Evolutionary conservation across 2,888 invertebrate genomes (phyloP).

Genomic region (Pollenia angustigena): DNA sequence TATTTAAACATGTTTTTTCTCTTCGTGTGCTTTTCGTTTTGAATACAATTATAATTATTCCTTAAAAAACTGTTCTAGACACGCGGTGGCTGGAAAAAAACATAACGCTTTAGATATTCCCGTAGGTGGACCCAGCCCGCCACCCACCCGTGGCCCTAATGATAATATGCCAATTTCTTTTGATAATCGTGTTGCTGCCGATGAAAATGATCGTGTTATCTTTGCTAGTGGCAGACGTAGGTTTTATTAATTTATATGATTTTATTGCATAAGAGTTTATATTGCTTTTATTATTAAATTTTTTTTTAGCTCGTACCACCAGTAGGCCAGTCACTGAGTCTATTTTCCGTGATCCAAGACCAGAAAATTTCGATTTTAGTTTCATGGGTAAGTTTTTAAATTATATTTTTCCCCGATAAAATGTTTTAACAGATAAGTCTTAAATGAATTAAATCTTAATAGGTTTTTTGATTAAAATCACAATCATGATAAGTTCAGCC

Average conservation of each 20-base stretch:
- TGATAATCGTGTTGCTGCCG: constrained; percentile 73
- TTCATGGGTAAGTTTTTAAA: constrained; percentile 67
- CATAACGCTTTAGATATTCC: constrained; percentile 70
- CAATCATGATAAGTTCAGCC: no score
- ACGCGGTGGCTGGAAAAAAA: constrained; percentile 70
- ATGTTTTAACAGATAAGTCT: no score
- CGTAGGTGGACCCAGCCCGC: not conserved
- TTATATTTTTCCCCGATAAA: no score
- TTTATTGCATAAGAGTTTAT: not conserved
- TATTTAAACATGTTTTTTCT: no score
- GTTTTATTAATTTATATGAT: not conserved
- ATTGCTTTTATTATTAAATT: not conserved
- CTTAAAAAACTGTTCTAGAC: constrained; percentile 52
- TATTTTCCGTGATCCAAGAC: constrained; percentile 68
- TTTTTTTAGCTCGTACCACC: constrained; percentile 46
- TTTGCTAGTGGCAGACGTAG: constrained; percentile 70
- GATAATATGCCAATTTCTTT: constrained; percentile 22
- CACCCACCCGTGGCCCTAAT: not conserved
- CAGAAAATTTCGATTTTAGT: constrained; percentile 63
- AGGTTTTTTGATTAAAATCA: no score
- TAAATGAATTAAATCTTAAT: no score
- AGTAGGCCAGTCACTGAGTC: constrained; percentile 40
- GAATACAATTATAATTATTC: not conserved
- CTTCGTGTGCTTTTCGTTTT: not conserved
- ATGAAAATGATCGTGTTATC: constrained; percentile 76